Base-by-base conservation (phyloP, 53 echinoderm and acorn worm species). In the Mesocentrotus franciscanus region DNA sequence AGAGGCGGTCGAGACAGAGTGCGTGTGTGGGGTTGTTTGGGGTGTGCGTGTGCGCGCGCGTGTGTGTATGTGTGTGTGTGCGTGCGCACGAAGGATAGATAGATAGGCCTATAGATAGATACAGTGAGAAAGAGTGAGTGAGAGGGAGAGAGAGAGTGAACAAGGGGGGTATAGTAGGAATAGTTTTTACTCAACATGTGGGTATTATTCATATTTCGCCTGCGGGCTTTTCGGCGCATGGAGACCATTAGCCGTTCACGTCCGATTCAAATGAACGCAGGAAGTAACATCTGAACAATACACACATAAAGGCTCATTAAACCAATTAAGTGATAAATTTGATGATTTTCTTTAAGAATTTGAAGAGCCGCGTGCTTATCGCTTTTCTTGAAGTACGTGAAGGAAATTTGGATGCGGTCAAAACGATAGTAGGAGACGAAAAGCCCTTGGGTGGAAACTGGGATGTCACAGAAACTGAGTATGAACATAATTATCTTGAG, bases 201-300 rank as follows among this genome's bases (percentile, higher is more conserved):
- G 81, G 42, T 35, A 81, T 42, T 81, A 81, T 81, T 81, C 81
- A 36, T 39, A 81, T 76, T 76, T 76, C 27, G 76, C 76, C 76
- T 30, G 76, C 76, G 76, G 76, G 76, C 81, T 81, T 39, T 18
- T 81, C 33, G 33, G 33, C 81, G 42, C 72, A 72, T 72, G 17
- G 81, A 81, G 81, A 81, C 81, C 42, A 42, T 39, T 42, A 42
- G 22, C 42, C 81, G 34, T 81, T 39, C 33, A 81, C 42, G 81
- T 81, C 81, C 81, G 81, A 81, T 81, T 42, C 20, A 81, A 81
- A 81, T 81, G 39, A 81, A 42, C 81, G 22, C 20, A 33, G 81
- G 81, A 81, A 81, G 42, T 81, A 8, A 36, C 42, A 81, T 42
- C 18, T 17, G 81, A 81, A 39, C 81, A 81, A 17, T 39, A 81